A percentile compares a stretch with the other conserved stretches of the same genome.
phyloP scores from a whole-genome alignment of 2,888 invertebrate genomes.

The Cynaeus angustus region DNA sequence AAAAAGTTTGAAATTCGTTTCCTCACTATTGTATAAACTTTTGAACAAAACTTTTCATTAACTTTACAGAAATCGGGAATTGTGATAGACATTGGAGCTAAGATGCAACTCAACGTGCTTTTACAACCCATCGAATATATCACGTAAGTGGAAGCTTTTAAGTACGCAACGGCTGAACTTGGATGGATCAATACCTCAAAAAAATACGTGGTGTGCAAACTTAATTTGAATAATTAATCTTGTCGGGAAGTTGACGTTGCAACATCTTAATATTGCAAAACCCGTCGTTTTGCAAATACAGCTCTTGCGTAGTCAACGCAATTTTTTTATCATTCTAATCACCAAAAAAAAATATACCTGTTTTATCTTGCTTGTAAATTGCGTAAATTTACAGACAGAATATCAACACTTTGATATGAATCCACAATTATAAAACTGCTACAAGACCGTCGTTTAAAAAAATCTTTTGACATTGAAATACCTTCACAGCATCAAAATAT shows the following conservation, averaged over 20 bases:
- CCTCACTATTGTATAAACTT: not conserved
- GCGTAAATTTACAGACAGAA: no score
- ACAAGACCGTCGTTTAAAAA: no score
- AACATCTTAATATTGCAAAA: not conserved
- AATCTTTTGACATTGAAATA: no score
- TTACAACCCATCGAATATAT: constrained; percentile 79
- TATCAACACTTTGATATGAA: no score
- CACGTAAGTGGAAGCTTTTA: constrained; percentile 76
- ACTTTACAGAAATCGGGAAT: constrained; percentile 81
- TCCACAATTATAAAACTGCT: no score
- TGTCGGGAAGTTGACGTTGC: not conserved
- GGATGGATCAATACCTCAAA: not conserved
- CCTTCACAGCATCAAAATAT: no score
- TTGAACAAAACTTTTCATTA: constrained; percentile 40
- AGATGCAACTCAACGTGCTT: constrained; percentile 87
- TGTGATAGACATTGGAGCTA: constrained; percentile 83
- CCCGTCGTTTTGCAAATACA: no score
- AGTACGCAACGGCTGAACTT: no score
- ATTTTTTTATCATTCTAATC: no score
- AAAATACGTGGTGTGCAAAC: not conserved
- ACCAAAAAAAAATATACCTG: no score
- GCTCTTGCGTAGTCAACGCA: not conserved
- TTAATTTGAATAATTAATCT: not conserved
- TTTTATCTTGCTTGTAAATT: no score
- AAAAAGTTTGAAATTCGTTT: constrained; percentile 15